phyloP scores from a whole-genome alignment of 2,113 vertebrate species.

The Isurus oxyrinchus region DNA sequence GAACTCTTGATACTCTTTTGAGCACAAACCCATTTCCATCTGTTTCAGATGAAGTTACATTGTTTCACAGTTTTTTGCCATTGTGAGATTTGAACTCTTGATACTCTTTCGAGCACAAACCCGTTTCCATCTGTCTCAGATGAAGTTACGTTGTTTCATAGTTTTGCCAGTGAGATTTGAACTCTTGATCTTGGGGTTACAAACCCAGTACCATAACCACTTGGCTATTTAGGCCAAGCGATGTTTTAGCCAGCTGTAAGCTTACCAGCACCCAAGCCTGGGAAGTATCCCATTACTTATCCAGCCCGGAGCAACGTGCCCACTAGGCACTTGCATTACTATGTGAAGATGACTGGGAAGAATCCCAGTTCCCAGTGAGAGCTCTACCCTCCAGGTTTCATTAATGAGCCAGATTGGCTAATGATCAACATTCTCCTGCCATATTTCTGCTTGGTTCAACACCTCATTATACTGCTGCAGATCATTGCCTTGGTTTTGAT shows the following conservation, averaged over 20 bases:
- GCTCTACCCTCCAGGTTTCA: neutral
- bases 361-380: neutral
- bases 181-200: too few relatives aligned
- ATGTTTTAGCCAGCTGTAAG: neutral
- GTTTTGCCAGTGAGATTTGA: too few relatives aligned
- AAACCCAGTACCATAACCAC: too few relatives aligned
- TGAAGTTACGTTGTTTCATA: too few relatives aligned
- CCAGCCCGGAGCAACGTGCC: neutral
- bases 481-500: neutral
- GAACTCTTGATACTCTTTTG: too few relatives aligned
- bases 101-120: too few relatives aligned
- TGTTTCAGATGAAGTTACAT: too few relatives aligned
- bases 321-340: neutral
- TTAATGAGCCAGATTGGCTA: neutral
- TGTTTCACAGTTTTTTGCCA: too few relatives aligned
- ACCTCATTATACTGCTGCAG: neutral
- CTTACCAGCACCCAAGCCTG: neutral
- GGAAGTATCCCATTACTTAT: neutral
- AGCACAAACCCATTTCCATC: too few relatives aligned
- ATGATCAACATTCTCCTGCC: neutral
- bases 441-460: neutral
- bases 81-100: too few relatives aligned
- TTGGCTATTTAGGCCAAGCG: too few relatives aligned
- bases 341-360: neutral
- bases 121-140: too few relatives aligned